Conservation (phyloP, 1,140 invertebrate genomes). For the Thalassaphorura encarpata region DNA sequence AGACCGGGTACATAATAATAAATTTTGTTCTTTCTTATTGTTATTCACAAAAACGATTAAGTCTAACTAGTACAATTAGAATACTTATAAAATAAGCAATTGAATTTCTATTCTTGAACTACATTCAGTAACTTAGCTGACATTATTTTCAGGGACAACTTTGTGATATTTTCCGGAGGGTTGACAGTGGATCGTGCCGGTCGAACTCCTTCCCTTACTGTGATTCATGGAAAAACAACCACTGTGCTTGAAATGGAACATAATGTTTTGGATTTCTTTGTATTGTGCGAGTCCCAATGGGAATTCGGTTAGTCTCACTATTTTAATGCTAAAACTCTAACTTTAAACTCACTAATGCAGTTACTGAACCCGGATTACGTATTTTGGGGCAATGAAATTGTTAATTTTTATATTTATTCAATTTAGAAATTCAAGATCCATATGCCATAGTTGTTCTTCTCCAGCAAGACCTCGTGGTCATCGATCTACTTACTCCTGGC, state of each 20-base stretch:
- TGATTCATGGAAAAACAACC: slow-evolving; percentile 87
- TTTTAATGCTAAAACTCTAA: neutral
- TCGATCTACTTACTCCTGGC: slow-evolving; percentile 85
- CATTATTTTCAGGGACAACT: slow-evolving; percentile 55
- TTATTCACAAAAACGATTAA: too few species aligned
- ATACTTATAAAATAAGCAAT: neutral
- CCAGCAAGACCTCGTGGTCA: slow-evolving; percentile 94
- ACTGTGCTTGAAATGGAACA: slow-evolving; percentile 99
- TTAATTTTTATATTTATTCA: slow-evolving; percentile 27
- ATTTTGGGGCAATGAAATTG: too few species aligned
- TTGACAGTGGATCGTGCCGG: slow-evolving; percentile 79
- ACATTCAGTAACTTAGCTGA: neutral
- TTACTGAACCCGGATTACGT: too few species aligned
- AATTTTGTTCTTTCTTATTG: too few species aligned
- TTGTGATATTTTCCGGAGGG: slow-evolving; percentile 91
- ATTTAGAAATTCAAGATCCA: slow-evolving; percentile 87
- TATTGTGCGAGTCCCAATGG: slow-evolving; percentile 87
- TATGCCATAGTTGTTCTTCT: slow-evolving; percentile 94
- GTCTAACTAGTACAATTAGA: too few species aligned
- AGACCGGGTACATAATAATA: slow-evolving; percentile 77
- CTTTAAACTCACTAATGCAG: too few species aligned
- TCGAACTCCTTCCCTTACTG: slow-evolving; percentile 86
- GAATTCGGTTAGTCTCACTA: slow-evolving; percentile 61
- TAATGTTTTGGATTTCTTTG: slow-evolving; percentile 93
- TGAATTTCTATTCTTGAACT: neutral